Evolutionary conservation across 2,888 invertebrate species (phyloP).

Genomic region (Torymus aiolomorphi): DNA sequence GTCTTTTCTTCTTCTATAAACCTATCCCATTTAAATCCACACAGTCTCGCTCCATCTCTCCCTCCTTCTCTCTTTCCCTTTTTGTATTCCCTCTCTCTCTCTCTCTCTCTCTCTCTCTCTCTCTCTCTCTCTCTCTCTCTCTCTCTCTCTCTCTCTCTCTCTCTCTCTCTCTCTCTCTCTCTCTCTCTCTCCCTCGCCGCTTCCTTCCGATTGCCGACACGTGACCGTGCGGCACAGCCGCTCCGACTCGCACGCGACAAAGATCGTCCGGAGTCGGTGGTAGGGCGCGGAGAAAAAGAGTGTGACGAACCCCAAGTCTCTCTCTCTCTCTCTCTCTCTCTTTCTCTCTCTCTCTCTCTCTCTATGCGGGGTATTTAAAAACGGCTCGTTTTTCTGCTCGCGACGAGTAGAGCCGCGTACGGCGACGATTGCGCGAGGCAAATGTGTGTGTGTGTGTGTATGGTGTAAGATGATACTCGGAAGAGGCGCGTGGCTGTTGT

Average conservation of each 20-base stretch:
- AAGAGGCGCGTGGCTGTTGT: too few species aligned
- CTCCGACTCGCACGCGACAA: constrained; percentile 27
- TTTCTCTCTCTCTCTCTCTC: constrained; percentile 4
- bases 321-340: constrained; percentile 8
- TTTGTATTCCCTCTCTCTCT: background rate
- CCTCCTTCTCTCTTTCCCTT: too few species aligned
- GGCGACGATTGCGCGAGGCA: too few species aligned
- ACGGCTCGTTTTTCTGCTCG: too few species aligned
- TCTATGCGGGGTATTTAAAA: too few species aligned
- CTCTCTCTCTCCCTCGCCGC: background rate
- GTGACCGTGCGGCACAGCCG: constrained; percentile 6
- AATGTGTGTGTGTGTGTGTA: too few species aligned
- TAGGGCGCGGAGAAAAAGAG: background rate
- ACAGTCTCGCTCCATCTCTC: too few species aligned
- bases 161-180: background rate
- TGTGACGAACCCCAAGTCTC: constrained; percentile 2
- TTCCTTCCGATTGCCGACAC: constrained; percentile 34
- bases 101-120: background rate
- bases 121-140: background rate
- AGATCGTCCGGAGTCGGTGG: constrained; percentile 30
- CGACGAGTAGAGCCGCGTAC: too few species aligned
- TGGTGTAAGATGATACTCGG: too few species aligned
- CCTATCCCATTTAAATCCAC: too few species aligned
- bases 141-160: too few species aligned
- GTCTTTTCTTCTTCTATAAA: too few species aligned